Percentiles rank a stretch among this genome's conserved stretches.
Evolutionary conservation across 2,888 invertebrate genomes (phyloP).

Genomic region (Agonopterix heracliana): DNA sequence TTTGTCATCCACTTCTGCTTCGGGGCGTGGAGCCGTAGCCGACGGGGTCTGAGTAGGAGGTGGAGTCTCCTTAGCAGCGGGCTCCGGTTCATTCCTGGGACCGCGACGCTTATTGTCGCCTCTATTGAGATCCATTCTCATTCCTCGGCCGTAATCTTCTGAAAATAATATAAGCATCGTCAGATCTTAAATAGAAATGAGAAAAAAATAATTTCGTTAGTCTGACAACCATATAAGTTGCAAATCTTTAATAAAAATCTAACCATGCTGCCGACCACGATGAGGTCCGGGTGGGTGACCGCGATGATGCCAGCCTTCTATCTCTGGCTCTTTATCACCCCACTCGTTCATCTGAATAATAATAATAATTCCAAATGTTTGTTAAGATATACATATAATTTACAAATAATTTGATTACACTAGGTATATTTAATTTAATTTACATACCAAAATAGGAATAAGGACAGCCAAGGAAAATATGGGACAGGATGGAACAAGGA

Average conservation of each 20-base stretch:
- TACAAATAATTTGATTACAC: neutral
- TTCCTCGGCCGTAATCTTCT: slow-evolving; percentile 65
- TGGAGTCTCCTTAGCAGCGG: slow-evolving; percentile 40
- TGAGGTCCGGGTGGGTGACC: slow-evolving; percentile 61
- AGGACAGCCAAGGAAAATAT: slow-evolving; percentile 71
- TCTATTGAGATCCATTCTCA: slow-evolving; percentile 52
- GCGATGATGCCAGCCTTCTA: slow-evolving; percentile 69
- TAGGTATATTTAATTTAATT: slow-evolving; percentile 6
- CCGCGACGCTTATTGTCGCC: slow-evolving; percentile 58
- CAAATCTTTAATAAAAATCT: neutral
- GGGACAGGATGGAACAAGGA: slow-evolving; percentile 65
- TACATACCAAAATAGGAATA: slow-evolving; percentile 67
- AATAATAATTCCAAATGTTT: neutral
- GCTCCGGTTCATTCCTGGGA: slow-evolving; percentile 52
- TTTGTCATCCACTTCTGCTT: slow-evolving; percentile 67
- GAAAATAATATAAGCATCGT: slow-evolving; percentile 4
- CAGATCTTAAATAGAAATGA: neutral
- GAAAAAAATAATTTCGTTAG: neutral
- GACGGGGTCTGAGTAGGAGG: slow-evolving; percentile 48
- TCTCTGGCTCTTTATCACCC: slow-evolving; percentile 68
- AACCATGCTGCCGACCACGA: slow-evolving; percentile 69
- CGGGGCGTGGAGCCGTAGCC: slow-evolving; percentile 33
- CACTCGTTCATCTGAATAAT: slow-evolving; percentile 63
- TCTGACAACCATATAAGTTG: neutral
- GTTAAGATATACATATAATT: neutral